Base-by-base conservation (phyloP, 2,113 vertebrate genomes). In the Lates calcarifer region DNA sequence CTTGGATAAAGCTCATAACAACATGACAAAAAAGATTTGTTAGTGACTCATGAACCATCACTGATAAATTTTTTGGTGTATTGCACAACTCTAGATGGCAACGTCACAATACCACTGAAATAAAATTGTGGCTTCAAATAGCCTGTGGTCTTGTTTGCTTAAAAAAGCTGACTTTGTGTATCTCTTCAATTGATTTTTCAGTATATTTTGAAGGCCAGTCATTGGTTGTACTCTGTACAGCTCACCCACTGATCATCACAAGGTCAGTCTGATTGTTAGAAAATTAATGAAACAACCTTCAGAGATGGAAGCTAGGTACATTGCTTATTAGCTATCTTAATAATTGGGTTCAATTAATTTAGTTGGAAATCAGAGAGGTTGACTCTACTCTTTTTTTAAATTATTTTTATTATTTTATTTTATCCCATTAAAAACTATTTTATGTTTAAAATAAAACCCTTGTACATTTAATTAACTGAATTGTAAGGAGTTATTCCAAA, bases 151-250 rank as follows among this genome's bases (percentile, higher is more conserved):
- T 56, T 47, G 4, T 65, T 28, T 60, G 22, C n/a, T 45, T 56
- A 28, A 41, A 24, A 29, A 6, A 53, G n/a, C 67, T 37, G 3
- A 7, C 24, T 14, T 33, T 43, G 6, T 39, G 9, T 12, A 0
- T 43, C 41, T 28, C 22, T 14, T 43, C 14, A 78, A 14, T 53
- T 4, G 35, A 67, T 45, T 67, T n/a, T 80, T 31, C 10, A 22
- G 41, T 70, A 11, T 28, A 45, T 53, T 81, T 33, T 77, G 47
- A 73, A 84, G 77, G 81, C 57, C 56, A 72, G 61, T 64, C 31
- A 49, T 43, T 75, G 80, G n/a, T 70, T 55, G 11, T 28, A 8
- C n/a, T 55, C 1, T 5, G 18, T 56, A 55, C 15, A 79, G 39
- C 24, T 64, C 64, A 2, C 35, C 35, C 57, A 33, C 28, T 24